Evolutionary conservation across 1,140 invertebrate genomes (phyloP), one percentile per base, ranked within the genome.

Genomic region (Anoplophora glabripennis): DNA sequence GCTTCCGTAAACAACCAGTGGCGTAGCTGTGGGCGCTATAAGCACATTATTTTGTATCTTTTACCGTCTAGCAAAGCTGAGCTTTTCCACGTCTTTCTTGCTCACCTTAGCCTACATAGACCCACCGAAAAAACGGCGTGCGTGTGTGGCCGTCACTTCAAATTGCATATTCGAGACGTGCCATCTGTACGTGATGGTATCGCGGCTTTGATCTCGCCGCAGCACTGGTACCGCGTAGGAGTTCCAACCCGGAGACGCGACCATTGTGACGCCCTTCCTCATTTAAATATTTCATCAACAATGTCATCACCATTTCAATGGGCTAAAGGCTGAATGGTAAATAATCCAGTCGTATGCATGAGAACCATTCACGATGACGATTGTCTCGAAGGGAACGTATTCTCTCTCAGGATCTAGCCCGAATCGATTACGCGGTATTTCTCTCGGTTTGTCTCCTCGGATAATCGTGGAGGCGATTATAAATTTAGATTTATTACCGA

Each of bases 151-250:
- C 67, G 62, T 58, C 47, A 53, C 41, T 63, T 57, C 53, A 68
- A 68, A 68, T 68, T 68, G 64, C 64, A 66, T 55, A 63, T 66
- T 66, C 53, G 53, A 53, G 52, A 52, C 59, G 56, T 65, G 61
- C 59, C 47, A 57, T 52, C 60, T 38, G 57, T 61, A 68, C 64
- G 64, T 66, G 67, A 63, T 56, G 42, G 17, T 52, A 34, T 37
- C 10, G 34, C 44, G 47, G 49, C 64, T 68, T 68, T 68, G 67
- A 68, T 68, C 61, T 66, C 14, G 59, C 67, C 67, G 66, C 36
- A 49, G 14, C 12, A 53, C 12, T 14, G 18, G 28, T 33, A 40
- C 21, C 12, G 58, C 56, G 61, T 64, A 55, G 60, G 59, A 57
- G 64, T 56, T 40, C 42, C 44, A 45, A 48, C 10, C 38, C 12